phyloP scores from a whole-genome alignment of 2,113 vertebrate genomes.

The Rattus norvegicus region GRCr8 NC_086037.1:34617501-34618000 shows the following conservation, averaged over 20 bases:
- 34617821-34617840: slow-evolving; percentile 88
- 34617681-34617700: slow-evolving; percentile 89
- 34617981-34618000: slow-evolving; percentile 89
- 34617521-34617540: too few relatives aligned
- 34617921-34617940: slow-evolving; percentile 85
- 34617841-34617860: slow-evolving; percentile 89
- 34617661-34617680: slow-evolving; percentile 90
- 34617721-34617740: slow-evolving; percentile 90
- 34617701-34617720: slow-evolving; percentile 93
- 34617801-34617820: slow-evolving; percentile 87
- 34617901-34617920: slow-evolving; percentile 87
- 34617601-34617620: slow-evolving; percentile 96
- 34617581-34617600: slow-evolving; percentile 93
- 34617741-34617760: slow-evolving; percentile 90
- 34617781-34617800: slow-evolving; percentile 92
- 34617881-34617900: slow-evolving; percentile 91
- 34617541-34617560: neutral
- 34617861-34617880: slow-evolving; percentile 89
- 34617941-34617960: slow-evolving; percentile 91
- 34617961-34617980: slow-evolving; percentile 86
- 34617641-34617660: slow-evolving; percentile 95
- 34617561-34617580: neutral
- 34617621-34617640: slow-evolving; percentile 87
- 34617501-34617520: too few relatives aligned
- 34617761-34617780: slow-evolving; percentile 89